A percentile compares a stretch with the other conserved stretches of the same genome.
phyloP scores from a whole-genome alignment of 2,113 vertebrate species.

The Ciconia maguari region DNA sequence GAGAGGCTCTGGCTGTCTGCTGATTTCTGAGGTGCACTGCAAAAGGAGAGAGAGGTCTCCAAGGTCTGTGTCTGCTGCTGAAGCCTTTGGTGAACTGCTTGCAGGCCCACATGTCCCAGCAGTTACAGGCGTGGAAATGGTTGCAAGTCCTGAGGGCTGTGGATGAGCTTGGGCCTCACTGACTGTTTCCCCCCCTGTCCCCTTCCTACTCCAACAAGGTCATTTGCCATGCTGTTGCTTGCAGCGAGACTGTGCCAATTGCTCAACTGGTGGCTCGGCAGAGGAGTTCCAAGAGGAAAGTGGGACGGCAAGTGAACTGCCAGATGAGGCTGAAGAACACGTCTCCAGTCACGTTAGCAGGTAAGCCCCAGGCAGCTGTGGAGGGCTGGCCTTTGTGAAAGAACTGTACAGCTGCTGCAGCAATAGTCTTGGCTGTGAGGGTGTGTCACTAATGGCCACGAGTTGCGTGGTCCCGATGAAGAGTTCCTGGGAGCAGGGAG shows the following conservation, averaged over 20 bases:
- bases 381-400: not conserved
- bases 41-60: not conserved
- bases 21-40: not conserved
- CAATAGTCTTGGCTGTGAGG: not conserved
- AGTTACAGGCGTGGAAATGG: not conserved
- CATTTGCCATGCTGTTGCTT: conserved; percentile 82
- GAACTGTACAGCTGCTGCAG: not conserved
- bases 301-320: conserved; percentile 83
- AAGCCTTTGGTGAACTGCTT: not conserved
- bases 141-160: not conserved
- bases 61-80: not conserved
- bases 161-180: not conserved
- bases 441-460: fast-evolving
- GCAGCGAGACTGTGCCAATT: conserved; percentile 82
- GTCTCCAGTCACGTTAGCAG: conserved; percentile 75
- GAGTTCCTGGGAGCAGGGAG: not conserved
- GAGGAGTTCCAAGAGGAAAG: conserved; percentile 82
- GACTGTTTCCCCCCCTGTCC: not conserved
- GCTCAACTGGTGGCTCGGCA: conserved; percentile 88
- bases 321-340: conserved; percentile 85
- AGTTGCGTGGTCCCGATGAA: fast-evolving
- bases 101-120: not conserved
- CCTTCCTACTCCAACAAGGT: conserved; percentile 66
- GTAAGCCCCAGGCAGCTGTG: conserved; percentile 57
- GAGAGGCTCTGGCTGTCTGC: not conserved